A percentile compares a stretch with the other conserved stretches of the same genome.
These are phyloP conservation scores for Pyxicephalus adspersus DNA, from an alignment of 2,113 vertebrate genomes.

Conservation along the genomic window DNA sequence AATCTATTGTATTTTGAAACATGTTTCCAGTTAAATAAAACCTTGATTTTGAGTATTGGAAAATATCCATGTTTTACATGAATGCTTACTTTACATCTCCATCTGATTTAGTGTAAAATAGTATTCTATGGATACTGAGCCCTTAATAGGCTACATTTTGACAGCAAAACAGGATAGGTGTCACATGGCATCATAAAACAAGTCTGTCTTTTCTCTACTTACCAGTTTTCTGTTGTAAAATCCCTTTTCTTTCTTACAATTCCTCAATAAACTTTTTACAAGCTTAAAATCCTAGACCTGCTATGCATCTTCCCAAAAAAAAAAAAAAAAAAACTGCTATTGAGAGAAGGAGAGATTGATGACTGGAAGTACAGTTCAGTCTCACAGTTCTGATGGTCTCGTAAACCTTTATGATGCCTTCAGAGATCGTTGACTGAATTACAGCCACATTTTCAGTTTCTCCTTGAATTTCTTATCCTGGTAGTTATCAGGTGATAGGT, in stretches of 20 bases:
- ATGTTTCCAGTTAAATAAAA: too few relatives aligned
- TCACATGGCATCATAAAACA: constrained; percentile 36
- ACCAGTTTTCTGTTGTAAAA: constrained; percentile 56
- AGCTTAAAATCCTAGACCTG: constrained; percentile 55
- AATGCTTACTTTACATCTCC: too few relatives aligned
- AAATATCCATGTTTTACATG: too few relatives aligned
- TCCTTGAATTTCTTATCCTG: constrained; percentile 40
- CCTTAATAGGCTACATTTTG: constrained; percentile 32
- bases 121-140: neutral
- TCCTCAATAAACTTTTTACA: constrained; percentile 53
- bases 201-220: constrained; percentile 49
- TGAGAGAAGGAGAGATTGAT: constrained; percentile 49
- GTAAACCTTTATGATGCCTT: constrained; percentile 55
- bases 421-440: constrained; percentile 56
- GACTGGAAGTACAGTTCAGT: constrained; percentile 49
- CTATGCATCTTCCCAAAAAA: constrained; percentile 54
- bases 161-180: constrained; percentile 19
- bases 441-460: constrained; percentile 33
- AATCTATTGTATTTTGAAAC: too few relatives aligned
- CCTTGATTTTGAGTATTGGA: too few relatives aligned
- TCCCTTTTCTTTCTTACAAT: constrained; percentile 55
- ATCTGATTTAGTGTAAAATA: too few relatives aligned
- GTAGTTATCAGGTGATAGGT: constrained; percentile 42
- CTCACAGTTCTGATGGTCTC: constrained; percentile 52
- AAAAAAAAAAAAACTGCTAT: constrained; percentile 47